Base-by-base conservation (phyloP, 1,140 invertebrate species). In the Solenopsis invicta region DNA sequence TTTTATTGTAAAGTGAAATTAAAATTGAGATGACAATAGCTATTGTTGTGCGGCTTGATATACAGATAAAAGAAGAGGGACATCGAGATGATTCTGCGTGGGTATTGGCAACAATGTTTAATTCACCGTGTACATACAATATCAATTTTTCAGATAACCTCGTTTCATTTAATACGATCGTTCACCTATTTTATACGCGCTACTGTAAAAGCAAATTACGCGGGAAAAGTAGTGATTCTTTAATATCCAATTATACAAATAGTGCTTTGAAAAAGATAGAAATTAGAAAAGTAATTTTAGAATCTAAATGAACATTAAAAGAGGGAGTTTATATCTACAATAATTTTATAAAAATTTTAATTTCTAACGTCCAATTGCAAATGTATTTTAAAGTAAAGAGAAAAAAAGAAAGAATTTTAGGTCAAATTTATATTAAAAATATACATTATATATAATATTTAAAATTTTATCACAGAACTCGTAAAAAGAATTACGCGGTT, bases 291-390 rank as follows among this genome's bases (percentile, higher is more conserved):
- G 4, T 24, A 66, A 29, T 45, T 1, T 50, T 34, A 37, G 0
- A 37, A 48, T 48, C 10, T n/a, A 34, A 62, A 61, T 18, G 24
- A 52, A 37, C 18, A 34, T 18, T 50, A 5, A 61, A 29, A 21
- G 12, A n/a, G 8, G 12, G 16, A 50, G 5, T 3, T 45, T 29
- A 41, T 61, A 59, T 59, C 45, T 48, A 62, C 29, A 2, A 77
- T 77, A 75, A 61, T 61, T 76, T 62, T 29, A n/a, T 12, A 76
- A 10, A 2, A 77, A 62, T 77, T 76, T 77, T 62, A 59, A 4
- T 50, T 21, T 50, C 10, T 45, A 1, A 24, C 8, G 10, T 50
- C 18, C 10, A 74, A 56, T 29, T n/a, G 21, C 67, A 6, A 24
- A 34, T 4, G 4, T 21, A 52, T 69, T 21, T 41, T 45, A 69